These are phyloP conservation scores for Enoplosus armatus DNA, from an alignment of 2,797 vertebrate genomes.

Conservation along the genomic window DNA sequence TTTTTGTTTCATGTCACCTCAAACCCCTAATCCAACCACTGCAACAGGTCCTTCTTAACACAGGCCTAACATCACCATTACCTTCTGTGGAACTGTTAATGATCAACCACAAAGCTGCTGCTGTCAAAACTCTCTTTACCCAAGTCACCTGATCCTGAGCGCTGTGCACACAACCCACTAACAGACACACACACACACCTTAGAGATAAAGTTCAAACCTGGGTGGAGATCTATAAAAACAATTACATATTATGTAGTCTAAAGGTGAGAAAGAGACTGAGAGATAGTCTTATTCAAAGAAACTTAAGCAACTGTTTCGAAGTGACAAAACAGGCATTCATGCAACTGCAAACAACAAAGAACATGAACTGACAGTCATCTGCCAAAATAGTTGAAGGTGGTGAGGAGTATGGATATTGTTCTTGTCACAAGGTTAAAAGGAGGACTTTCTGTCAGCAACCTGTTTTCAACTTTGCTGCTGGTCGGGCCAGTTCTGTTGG, in stretches of 20 bases:
- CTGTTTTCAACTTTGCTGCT: slow-evolving; percentile 16
- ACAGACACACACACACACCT: slow-evolving; percentile 28
- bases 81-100: slow-evolving; percentile 68
- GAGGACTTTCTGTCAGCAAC: slow-evolving; percentile 22
- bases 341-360: background rate
- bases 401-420: slow-evolving; percentile 3
- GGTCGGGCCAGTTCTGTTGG: slow-evolving; percentile 30
- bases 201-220: slow-evolving; percentile 38
- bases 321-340: slow-evolving; percentile 11
- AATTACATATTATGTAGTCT: slow-evolving; percentile 36
- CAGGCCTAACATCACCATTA: slow-evolving; percentile 10
- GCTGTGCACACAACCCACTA: slow-evolving; percentile 39
- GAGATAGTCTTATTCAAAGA: slow-evolving; percentile 34
- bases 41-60: slow-evolving; percentile 4
- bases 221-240: slow-evolving; percentile 35
- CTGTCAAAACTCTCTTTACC: slow-evolving; percentile 60
- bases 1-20: slow-evolving; percentile 1
- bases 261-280: slow-evolving; percentile 33
- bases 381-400: background rate
- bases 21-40: background rate
- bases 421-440: slow-evolving; percentile 7
- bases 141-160: slow-evolving; percentile 65
- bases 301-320: slow-evolving; percentile 35
- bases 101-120: slow-evolving; percentile 69
- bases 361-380: background rate